phyloP scores from a whole-genome alignment of 2,113 vertebrate genomes.

The Baryphthengus martii region DNA sequence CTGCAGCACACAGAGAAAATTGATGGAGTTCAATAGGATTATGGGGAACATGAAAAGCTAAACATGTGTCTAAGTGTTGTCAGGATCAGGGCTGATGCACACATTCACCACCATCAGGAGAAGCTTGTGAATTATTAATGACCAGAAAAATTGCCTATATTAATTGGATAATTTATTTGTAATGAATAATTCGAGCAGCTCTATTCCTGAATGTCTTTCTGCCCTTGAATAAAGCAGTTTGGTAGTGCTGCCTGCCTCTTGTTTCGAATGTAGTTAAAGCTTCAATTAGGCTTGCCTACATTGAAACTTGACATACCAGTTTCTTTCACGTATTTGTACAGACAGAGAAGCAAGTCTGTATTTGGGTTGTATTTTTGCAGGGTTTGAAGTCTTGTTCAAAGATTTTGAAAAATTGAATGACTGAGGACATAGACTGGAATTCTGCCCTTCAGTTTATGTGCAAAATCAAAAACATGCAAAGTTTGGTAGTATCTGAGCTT shows the following conservation, averaged over 20 bases:
- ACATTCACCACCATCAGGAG: slow-evolving; percentile 1
- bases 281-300: slow-evolving; percentile 75
- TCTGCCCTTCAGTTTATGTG: slow-evolving; percentile 81
- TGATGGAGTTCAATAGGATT: slow-evolving; percentile 7
- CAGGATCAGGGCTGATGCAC: slow-evolving; percentile 8
- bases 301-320: slow-evolving; percentile 73
- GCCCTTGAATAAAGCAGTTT: slow-evolving; percentile 71
- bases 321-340: slow-evolving; percentile 79
- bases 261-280: slow-evolving; percentile 71
- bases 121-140: slow-evolving; percentile 58
- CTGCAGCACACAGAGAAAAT: slow-evolving; percentile 10
- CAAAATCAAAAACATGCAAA: slow-evolving; percentile 85
- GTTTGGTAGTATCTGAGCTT: slow-evolving; percentile 77
- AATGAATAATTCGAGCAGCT: slow-evolving; percentile 55
- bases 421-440: slow-evolving; percentile 79
- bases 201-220: slow-evolving; percentile 64
- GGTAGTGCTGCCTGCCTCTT: slow-evolving; percentile 64
- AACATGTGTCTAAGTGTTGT: slow-evolving; percentile 28
- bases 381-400: slow-evolving; percentile 84
- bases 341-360: slow-evolving; percentile 72
- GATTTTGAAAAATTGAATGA: slow-evolving; percentile 77
- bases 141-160: slow-evolving; percentile 49
- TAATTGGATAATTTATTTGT: slow-evolving; percentile 66
- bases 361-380: slow-evolving; percentile 80
- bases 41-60: slow-evolving; percentile 22